Evolutionary conservation across 2,888 invertebrate genomes (phyloP), one percentile per base, ranked within the genome.

Genomic region (Hemicrepidius hirtus): DNA sequence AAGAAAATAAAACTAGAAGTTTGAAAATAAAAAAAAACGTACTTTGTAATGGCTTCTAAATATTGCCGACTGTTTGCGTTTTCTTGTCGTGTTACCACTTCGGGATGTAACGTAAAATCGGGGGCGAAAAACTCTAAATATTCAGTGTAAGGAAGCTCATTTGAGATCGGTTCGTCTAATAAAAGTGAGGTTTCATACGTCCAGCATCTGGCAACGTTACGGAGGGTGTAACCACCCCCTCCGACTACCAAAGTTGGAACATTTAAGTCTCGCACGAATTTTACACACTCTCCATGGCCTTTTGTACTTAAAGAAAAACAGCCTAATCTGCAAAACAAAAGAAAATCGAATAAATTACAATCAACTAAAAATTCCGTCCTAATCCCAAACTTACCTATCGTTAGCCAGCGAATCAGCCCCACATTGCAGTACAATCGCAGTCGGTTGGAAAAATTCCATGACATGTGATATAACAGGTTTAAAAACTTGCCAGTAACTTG

Each of bases 201-300:
- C 99, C 99, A 99, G 85, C 98, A 99, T 3, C 99, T 90, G 0
- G 99, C 99, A 0, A 99, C 99, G 85, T 99, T 99, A 28, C 97
- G 89, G 21, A 98, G 88, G 0, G 98, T 99, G 85, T 99, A 99
- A 1, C 93, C 87, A 0, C 94, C 94, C 7, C 94, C 90, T 0
- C 93, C 93, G 0, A 87, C 86, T 0, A 87, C 86, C 55, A 87
- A 87, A 5, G 98, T 92, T 0, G 99, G 99, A 5, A 99, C 92
- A 83, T 96, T 96, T 13, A 98, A 88, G 73, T 94, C 95, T 85
- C 96, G 95, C 0, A 99, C 97, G 84, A 97, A 98, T 84, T 96
- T 94, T 0, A 99, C 99, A 85, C 99, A 99, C 82, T 99, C 98
- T 0, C 98, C 98, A 82, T 99, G 98, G 0, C 98, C 98, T 79